phyloP scores from a whole-genome alignment of 2,888 invertebrate species.

The Lutraria lutraria region DNA sequence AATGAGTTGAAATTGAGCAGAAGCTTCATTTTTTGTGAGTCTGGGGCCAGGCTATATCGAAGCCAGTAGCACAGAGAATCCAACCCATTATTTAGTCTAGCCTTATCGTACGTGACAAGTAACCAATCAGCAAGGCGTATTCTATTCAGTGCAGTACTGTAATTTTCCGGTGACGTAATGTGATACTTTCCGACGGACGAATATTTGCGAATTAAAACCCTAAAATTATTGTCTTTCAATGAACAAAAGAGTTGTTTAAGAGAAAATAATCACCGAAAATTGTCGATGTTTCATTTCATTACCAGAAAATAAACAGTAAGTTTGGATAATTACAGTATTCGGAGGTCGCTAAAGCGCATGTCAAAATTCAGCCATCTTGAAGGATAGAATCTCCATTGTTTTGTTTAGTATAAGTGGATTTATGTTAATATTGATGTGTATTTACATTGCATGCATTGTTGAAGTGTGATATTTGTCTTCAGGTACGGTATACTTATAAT shows the following conservation, averaged over 20 bases:
- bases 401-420: conserved; percentile 36
- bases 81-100: background rate
- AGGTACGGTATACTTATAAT: background rate
- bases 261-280: background rate
- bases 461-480: background rate
- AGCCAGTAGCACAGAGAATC: background rate
- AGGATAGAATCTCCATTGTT: conserved; percentile 58
- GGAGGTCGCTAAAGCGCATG: conserved; percentile 67
- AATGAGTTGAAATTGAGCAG: no score
- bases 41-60: no score
- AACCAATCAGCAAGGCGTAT: conserved; percentile 54
- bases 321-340: background rate
- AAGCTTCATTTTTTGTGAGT: no score
- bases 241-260: background rate
- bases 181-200: conserved; percentile 59
- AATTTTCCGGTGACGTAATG: conserved; percentile 70
- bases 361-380: conserved; percentile 72
- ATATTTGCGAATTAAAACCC: conserved; percentile 25
- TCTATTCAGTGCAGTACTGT: conserved; percentile 41
- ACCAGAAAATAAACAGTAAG: conserved; percentile 17
- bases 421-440: background rate
- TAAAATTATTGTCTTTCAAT: background rate
- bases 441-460: background rate
- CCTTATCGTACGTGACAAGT: conserved; percentile 36
- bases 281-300: background rate